Evolutionary conservation across 2,888 invertebrate species (phyloP).

Genomic region (Oxyteleia sp.): DNA sequence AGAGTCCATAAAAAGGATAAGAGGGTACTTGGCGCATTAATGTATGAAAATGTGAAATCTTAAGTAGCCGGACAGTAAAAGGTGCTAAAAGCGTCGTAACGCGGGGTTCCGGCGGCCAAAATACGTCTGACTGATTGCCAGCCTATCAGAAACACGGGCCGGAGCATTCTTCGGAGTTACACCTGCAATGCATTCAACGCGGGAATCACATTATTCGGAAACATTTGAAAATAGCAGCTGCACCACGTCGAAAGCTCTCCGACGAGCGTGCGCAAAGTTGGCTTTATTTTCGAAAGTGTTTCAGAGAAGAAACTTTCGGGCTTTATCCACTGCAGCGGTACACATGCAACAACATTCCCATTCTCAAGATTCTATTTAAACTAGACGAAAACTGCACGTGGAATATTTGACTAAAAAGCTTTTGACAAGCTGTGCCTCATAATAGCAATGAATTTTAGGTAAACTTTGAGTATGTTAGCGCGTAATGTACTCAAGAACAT

Average conservation of each 20-base stretch:
- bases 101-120: neutral
- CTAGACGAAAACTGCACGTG: too few species aligned
- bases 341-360: too few species aligned
- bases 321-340: too few species aligned
- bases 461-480: too few species aligned
- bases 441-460: too few species aligned
- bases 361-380: too few species aligned
- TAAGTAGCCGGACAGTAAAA: slow-evolving; percentile 25
- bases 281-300: slow-evolving; percentile 71
- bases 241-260: slow-evolving; percentile 42
- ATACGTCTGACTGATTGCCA: slow-evolving; percentile 24
- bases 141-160: slow-evolving; percentile 37
- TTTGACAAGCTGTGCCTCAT: too few species aligned
- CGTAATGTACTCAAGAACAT: too few species aligned
- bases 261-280: slow-evolving; percentile 38
- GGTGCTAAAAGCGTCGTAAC: slow-evolving; percentile 47
- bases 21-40: slow-evolving; percentile 12
- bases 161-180: slow-evolving; percentile 4
- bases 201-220: slow-evolving; percentile 45
- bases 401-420: too few species aligned
- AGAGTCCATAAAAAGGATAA: slow-evolving; percentile 34
- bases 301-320: slow-evolving; percentile 66
- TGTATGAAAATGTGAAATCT: slow-evolving; percentile 32
- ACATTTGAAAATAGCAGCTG: slow-evolving; percentile 59
- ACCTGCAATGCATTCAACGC: slow-evolving; percentile 37